phyloP scores from a whole-genome alignment of 37 sponge, comb jelly and placozoan species.

The Oscarella lobularis region DNA sequence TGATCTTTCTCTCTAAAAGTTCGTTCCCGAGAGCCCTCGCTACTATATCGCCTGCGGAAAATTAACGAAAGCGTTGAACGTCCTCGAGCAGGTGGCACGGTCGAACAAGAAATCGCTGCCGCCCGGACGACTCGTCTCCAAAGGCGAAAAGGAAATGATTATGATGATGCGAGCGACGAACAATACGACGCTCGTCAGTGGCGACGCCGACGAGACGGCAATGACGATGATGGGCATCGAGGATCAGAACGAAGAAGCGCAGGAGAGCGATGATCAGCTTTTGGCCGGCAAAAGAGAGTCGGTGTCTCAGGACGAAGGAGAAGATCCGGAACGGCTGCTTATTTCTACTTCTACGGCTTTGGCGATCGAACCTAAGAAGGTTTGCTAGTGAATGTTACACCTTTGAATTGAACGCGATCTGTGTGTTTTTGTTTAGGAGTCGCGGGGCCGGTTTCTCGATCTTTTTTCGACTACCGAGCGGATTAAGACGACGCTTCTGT shows the following conservation, averaged over 20 bases:
- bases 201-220: neutral
- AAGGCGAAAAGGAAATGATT: constrained; percentile 36
- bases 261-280: too few species aligned
- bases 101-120: constrained; percentile 29
- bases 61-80: constrained; percentile 34
- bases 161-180: too few species aligned
- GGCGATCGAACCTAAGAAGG: too few species aligned
- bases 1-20: constrained; percentile 4
- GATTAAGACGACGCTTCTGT: neutral
- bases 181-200: too few species aligned
- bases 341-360: too few species aligned
- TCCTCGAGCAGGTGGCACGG: constrained; percentile 29
- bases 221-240: too few species aligned
- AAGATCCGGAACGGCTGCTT: too few species aligned
- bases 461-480: neutral
- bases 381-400: too few species aligned
- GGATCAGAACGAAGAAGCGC: neutral
- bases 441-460: neutral
- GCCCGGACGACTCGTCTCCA: constrained; percentile 23
- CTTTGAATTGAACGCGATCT: too few species aligned
- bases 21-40: constrained; percentile 58
- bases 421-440: neutral
- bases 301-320: too few species aligned
- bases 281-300: too few species aligned
- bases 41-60: constrained; percentile 40